phyloP scores from a whole-genome alignment of 2,797 vertebrate species.

The Molossus molossus region DNA sequence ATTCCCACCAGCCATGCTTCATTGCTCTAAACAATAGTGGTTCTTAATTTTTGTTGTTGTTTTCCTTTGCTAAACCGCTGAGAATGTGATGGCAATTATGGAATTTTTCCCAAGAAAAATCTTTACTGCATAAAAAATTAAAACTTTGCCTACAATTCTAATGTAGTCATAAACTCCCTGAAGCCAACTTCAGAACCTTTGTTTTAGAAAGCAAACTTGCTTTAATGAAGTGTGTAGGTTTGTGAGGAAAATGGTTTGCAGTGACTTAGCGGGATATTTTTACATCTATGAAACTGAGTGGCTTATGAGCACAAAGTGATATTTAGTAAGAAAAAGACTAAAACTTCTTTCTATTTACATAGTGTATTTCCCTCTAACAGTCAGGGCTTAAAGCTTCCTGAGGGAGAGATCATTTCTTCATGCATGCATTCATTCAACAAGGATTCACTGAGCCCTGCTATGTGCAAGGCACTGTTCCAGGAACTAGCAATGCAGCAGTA shows the following conservation, averaged over 20 bases:
- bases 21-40: background rate
- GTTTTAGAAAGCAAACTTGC: constrained; percentile 49
- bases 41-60: constrained; percentile 14
- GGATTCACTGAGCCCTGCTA: background rate
- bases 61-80: constrained; percentile 1
- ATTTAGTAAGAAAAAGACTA: background rate
- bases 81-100: background rate
- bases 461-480: background rate
- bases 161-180: constrained; percentile 41
- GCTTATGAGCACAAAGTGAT: background rate
- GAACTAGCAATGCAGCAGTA: background rate
- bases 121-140: constrained; percentile 32
- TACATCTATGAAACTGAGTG: constrained; percentile 45
- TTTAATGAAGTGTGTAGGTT: constrained; percentile 61
- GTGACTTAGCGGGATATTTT: constrained; percentile 19
- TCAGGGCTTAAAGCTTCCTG: background rate
- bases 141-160: constrained; percentile 29
- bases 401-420: background rate
- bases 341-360: constrained; percentile 44
- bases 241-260: constrained; percentile 61
- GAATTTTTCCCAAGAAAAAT: constrained; percentile 26
- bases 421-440: background rate
- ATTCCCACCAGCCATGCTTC: background rate
- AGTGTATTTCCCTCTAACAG: background rate
- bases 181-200: constrained; percentile 69